Evolutionary conservation across 2,888 invertebrate genomes (phyloP), one percentile per base, ranked within the genome.

Genomic region (Orthosia gothica): DNA sequence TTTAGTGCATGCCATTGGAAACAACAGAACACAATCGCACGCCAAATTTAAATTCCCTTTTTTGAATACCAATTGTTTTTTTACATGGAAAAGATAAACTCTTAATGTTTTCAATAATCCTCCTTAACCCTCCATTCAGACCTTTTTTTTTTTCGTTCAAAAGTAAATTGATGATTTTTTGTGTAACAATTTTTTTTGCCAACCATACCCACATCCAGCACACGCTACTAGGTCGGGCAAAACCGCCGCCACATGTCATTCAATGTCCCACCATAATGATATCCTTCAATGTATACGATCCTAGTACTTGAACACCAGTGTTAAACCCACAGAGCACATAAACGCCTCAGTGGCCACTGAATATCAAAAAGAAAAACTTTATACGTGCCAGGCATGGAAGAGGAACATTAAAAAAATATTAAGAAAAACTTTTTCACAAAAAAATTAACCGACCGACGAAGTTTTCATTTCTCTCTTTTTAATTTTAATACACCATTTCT

Each of bases 191-290:
- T 45, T 61, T 45, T n/a, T 78, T 70, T 74, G 55, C 16, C 15
- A 18, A 69, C 70, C 18, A 11, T 70, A 64, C 70, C 13, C 16
- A 20, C 49, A 54, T 65, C 45, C 23, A 70, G 18, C 26, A 16
- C 74, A 70, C 20, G 58, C 64, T 45, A 54, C 57, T 70, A 5
- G 49, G 50, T 57, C 55, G 40, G 49, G 55, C 40, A 45, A 58
- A 58, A 63, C 72, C 49, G 26, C 23, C 32, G 55, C 69, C 67
- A 67, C 70, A 68, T 74, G 70, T 65, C 74, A 71, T 68, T 58
- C 68, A 32, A 70, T 58, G 61, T 63, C 59, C 11, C 57, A 26
- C 20, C 63, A 45, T 73, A 67, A 57, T 76, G 50, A 64, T 66
- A 77, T 67, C 55, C 40, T 52, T 52, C n/a, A 45, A 62, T 57